phyloP scores from a whole-genome alignment of 1,140 invertebrate species.

The Hestina assimilis region DNA sequence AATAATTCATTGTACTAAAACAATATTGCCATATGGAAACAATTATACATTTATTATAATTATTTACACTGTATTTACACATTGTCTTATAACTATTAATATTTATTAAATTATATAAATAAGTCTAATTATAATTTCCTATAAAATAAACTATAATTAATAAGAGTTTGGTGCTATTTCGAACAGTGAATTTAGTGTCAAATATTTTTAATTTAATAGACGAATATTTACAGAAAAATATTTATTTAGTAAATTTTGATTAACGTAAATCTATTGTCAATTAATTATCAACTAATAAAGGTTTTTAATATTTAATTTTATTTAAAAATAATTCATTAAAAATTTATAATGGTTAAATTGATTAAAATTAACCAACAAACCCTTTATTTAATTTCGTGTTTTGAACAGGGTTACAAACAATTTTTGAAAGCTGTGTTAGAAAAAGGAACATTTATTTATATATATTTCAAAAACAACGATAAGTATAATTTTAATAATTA shows the following conservation, averaged over 20 bases:
- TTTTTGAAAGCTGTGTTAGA: too few relatives aligned
- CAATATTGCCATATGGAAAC: conserved; percentile 18
- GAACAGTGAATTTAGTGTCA: conserved; percentile 20
- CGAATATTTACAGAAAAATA: conserved; percentile 16
- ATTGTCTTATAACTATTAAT: conserved; percentile 12
- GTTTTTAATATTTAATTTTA: too few relatives aligned
- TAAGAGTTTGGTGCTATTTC: conserved; percentile 36
- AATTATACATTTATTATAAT: conserved; percentile 13
- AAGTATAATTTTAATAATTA: too few relatives aligned
- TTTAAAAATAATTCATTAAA: too few relatives aligned
- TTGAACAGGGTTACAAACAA: too few relatives aligned
- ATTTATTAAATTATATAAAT: conserved; percentile 20
- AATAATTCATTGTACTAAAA: background rate
- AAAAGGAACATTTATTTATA: too few relatives aligned
- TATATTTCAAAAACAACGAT: too few relatives aligned
- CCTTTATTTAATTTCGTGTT: too few relatives aligned
- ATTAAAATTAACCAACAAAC: too few relatives aligned
- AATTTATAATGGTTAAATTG: too few relatives aligned
- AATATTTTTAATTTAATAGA: background rate
- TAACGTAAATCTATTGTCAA: conserved; percentile 1
- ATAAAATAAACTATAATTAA: conserved; percentile 41
- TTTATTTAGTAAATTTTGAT: conserved; percentile 22
- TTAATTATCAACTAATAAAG: too few relatives aligned
- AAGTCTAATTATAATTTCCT: conserved; percentile 29
- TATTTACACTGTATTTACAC: conserved; percentile 21